A percentile compares a stretch with the other conserved stretches of the same genome.
Conservation (phyloP, 1,140 invertebrate species). For the Cryptotermes secundus region DNA sequence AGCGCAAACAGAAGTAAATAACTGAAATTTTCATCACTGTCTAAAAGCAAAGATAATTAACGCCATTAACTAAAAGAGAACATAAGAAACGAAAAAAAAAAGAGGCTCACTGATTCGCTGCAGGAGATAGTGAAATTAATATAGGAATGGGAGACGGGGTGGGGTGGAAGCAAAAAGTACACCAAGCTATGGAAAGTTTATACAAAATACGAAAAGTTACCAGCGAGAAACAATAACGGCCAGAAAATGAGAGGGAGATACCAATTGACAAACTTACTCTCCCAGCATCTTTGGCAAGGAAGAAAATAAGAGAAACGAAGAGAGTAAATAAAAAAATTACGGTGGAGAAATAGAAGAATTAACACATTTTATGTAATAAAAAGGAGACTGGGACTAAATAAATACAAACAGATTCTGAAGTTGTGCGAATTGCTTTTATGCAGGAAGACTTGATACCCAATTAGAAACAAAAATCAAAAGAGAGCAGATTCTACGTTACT, state of each 20-base stretch:
- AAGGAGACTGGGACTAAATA: not conserved
- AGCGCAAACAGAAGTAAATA: too few relatives aligned
- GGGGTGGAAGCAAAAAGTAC: not conserved
- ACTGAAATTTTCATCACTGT: not conserved
- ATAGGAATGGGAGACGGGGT: not conserved
- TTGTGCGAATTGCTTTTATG: not conserved
- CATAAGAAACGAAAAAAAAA: not conserved
- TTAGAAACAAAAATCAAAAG: not conserved
- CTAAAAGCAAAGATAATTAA: constrained; percentile 1
- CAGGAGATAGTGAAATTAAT: not conserved
- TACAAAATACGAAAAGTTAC: not conserved
- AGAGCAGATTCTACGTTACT: not conserved
- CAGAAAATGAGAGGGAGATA: not conserved
- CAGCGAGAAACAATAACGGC: not conserved
- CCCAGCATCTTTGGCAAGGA: not conserved
- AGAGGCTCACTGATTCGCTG: not conserved
- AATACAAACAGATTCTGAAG: not conserved
- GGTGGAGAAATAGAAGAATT: not conserved
- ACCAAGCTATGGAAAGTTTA: not conserved
- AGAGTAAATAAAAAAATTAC: not conserved
- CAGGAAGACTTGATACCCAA: not conserved
- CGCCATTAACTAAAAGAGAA: not conserved
- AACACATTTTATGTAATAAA: not conserved
- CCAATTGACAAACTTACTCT: not conserved
- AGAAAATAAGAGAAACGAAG: not conserved